Evolutionary conservation across 2,888 invertebrate species (phyloP), one percentile per base, ranked within the genome.

Genomic region (Diabrotica balteata): DNA sequence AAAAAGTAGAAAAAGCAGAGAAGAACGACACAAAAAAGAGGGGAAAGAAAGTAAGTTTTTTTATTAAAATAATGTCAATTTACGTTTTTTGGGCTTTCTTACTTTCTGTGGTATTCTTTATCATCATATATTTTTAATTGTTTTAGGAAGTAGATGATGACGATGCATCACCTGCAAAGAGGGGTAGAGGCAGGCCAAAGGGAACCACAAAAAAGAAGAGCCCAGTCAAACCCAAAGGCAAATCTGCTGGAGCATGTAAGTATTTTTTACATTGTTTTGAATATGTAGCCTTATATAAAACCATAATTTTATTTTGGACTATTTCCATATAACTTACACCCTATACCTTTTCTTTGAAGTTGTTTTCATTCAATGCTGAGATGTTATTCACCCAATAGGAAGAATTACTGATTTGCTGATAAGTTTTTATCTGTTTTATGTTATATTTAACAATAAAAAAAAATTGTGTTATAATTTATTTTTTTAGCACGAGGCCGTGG

Each of bases 181-280:
- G 87, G 61, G 87, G 87, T 8, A 84, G 88, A 51, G 88, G 88
- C 53, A 81, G 88, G 69, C 88, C 88, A 45, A 87, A 87, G 77
- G 87, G 87, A 42, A 83, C 86, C 60, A 85, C 84, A 55, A 87
- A 86, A 79, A 84, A 81, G 80, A 87, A 86, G 80, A 63, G 71
- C 8, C 80, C 81, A 22, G 77, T 79, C 10, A 84, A 84, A 76
- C 76, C 84, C 9, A 85, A 86, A 76, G 79, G 82, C n/a, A 84
- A 84, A 74, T 66, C 47, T 10, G 61, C 63, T 42, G 11, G 72
- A 47, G 17, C 72, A 61, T 67, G 72, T 67, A 63, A 52, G 47
- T 57, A 61, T 65, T 11, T n/a, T 51, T 52, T 42, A 44, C 11
- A 11, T 8, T 43, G 44, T 43, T 7, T 7, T 54, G 10, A 32